These are phyloP conservation scores for Acheta domesticus DNA, from an alignment of 2,888 invertebrate genomes.

Conservation along the genomic window DNA sequence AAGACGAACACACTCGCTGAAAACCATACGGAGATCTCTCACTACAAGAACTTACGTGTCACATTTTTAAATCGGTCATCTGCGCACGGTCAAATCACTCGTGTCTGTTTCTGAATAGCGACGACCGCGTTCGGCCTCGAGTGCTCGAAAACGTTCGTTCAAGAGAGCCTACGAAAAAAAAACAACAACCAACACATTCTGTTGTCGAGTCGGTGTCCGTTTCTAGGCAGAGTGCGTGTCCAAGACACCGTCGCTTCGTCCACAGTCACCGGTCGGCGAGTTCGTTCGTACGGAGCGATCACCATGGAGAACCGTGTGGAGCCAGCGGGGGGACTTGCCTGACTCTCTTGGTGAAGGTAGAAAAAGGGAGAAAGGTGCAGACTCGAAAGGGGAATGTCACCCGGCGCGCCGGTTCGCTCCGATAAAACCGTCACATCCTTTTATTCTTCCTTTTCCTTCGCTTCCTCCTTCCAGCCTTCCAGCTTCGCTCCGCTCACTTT, in stretches of 20 bases:
- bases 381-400: background rate
- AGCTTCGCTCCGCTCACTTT: no score
- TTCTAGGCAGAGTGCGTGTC: no score
- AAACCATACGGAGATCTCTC: background rate
- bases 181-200: no score
- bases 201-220: no score
- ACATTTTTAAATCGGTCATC: no score
- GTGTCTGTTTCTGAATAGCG: no score
- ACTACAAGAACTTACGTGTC: background rate
- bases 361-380: background rate
- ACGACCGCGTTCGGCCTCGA: no score
- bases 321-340: background rate
- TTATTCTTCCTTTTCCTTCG: constrained; percentile 18
- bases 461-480: background rate
- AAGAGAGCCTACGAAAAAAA: no score
- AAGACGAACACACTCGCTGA: background rate
- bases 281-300: background rate
- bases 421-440: constrained; percentile 18
- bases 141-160: no score
- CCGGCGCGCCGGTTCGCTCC: constrained; percentile 5
- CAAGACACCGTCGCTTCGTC: no score
- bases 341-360: background rate
- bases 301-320: background rate
- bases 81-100: no score
- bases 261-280: no score